These are phyloP conservation scores for Lipotes vexillifer DNA, from an alignment of 2,113 vertebrate genomes.

Conservation along the genomic window DNA sequence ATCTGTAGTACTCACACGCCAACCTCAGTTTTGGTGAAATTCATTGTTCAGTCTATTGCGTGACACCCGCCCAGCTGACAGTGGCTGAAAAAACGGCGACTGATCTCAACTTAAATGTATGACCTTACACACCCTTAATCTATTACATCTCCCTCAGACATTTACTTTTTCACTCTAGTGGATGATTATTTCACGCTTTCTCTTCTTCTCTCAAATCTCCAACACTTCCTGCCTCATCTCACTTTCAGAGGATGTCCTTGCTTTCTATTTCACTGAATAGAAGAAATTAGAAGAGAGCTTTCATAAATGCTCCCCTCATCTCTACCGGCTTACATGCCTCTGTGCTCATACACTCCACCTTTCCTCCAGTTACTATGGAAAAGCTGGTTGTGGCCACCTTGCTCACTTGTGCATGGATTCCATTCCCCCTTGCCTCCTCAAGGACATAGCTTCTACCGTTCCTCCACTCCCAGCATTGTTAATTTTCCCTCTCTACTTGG, in stretches of 20 bases:
- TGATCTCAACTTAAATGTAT: neutral
- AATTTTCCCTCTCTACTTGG: neutral
- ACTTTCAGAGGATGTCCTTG: neutral
- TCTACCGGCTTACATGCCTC: neutral
- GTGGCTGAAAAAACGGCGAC: neutral
- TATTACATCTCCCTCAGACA: neutral
- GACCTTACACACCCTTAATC: neutral
- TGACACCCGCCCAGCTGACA: neutral
- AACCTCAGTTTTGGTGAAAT: neutral
- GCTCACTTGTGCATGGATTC: neutral
- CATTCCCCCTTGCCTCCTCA: neutral
- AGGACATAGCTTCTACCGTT: neutral
- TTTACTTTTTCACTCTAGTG: neutral
- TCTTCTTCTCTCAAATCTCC: neutral
- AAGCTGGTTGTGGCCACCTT: neutral
- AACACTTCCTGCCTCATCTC: neutral
- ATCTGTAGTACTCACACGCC: neutral
- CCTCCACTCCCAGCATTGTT: neutral
- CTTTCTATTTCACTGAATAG: neutral
- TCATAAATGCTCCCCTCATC: neutral
- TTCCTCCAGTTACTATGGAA: neutral
- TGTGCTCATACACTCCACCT: neutral
- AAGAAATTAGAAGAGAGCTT: neutral
- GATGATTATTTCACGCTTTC: neutral
- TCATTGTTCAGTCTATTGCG: neutral